These are phyloP conservation scores for Sinosuthora webbiana DNA, from an alignment of 2,113 vertebrate genomes.

Conservation along the genomic window DNA sequence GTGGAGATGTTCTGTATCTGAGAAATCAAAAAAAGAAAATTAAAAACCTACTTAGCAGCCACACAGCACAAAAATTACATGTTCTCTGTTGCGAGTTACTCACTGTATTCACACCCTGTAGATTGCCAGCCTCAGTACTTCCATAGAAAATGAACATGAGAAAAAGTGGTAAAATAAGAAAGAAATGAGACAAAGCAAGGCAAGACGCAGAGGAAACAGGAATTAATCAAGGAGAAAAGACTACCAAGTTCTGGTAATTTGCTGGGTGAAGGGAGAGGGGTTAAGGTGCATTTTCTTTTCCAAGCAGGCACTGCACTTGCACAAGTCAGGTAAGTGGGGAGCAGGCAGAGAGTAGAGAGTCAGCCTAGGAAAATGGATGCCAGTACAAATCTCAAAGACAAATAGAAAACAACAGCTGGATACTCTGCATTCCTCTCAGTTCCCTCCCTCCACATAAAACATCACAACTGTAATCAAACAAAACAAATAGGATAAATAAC, in stretches of 20 bases:
- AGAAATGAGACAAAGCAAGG: neutral
- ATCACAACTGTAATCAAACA: neutral
- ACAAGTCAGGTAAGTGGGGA: neutral
- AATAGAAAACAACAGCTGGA: neutral
- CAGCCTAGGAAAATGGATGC: neutral
- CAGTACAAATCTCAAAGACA: neutral
- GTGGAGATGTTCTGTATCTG: conserved; percentile 8
- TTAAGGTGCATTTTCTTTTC: neutral
- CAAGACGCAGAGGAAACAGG: neutral
- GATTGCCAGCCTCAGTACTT: neutral
- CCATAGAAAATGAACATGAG: neutral
- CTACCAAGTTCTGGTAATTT: neutral
- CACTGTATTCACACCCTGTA: neutral
- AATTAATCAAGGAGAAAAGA: neutral
- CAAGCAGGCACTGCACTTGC: neutral
- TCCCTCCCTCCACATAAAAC: neutral
- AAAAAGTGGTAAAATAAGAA: neutral
- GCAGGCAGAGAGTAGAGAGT: neutral
- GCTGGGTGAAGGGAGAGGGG: neutral
- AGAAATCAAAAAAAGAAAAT: conserved; percentile 39
- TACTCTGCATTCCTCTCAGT: neutral
- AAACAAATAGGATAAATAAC: neutral
- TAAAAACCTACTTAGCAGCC: neutral
- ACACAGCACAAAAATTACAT: neutral
- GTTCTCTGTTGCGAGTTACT: neutral